Conservation (phyloP, 1,140 invertebrate species). For the Bombyx mori region DNA sequence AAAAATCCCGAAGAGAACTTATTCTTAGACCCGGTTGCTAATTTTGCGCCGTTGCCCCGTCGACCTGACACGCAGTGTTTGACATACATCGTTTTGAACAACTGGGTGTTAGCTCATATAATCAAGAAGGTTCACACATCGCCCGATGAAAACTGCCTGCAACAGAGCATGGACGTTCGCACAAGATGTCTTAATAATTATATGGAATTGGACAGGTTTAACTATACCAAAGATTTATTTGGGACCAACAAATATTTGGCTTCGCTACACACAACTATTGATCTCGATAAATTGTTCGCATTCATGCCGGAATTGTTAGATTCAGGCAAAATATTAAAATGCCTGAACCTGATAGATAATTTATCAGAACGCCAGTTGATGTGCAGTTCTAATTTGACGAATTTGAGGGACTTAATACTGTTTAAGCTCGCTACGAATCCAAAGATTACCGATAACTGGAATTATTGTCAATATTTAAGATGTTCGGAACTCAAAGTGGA, state of each 20-base stretch:
- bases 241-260: slow-evolving; percentile 60
- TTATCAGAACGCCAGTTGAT: slow-evolving; percentile 54
- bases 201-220: slow-evolving; percentile 61
- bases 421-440: slow-evolving; percentile 59
- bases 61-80: slow-evolving; percentile 52
- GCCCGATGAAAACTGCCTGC: slow-evolving; percentile 45
- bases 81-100: slow-evolving; percentile 62
- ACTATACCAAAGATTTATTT: slow-evolving; percentile 54
- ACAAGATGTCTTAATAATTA: slow-evolving; percentile 63
- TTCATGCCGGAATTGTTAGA: slow-evolving; percentile 51
- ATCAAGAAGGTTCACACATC: slow-evolving; percentile 67
- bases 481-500: slow-evolving; percentile 55
- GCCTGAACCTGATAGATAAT: slow-evolving; percentile 56
- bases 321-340: slow-evolving; percentile 51
- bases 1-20: slow-evolving; percentile 58
- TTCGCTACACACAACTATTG: slow-evolving; percentile 57
- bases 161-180: slow-evolving; percentile 59
- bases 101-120: slow-evolving; percentile 67
- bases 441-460: slow-evolving; percentile 55
- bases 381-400: slow-evolving; percentile 49
- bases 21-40: slow-evolving; percentile 42
- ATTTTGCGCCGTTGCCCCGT: slow-evolving; percentile 48
- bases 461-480: slow-evolving; percentile 57
- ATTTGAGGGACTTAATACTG: slow-evolving; percentile 58
- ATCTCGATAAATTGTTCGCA: slow-evolving; percentile 52